phyloP scores from a whole-genome alignment of 2,888 invertebrate genomes.

The Lacanobia oleracea region DNA sequence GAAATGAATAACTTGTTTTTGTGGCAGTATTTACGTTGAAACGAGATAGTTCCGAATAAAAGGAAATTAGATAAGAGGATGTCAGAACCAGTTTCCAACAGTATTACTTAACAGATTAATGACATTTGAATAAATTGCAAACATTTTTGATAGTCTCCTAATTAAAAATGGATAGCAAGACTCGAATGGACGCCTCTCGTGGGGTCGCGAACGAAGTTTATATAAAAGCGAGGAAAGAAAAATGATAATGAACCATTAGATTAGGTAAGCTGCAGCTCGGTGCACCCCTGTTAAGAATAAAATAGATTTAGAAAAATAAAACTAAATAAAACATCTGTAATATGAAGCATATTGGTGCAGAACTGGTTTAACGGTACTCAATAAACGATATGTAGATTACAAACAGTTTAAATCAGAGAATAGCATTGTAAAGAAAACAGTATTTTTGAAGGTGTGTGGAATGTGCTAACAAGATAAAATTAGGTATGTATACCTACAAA shows the following conservation, averaged over 20 bases:
- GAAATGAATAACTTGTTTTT: slow-evolving; percentile 19
- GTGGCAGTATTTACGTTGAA: slow-evolving; percentile 6
- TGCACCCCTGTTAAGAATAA: slow-evolving; percentile 28
- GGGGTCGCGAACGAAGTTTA: slow-evolving; percentile 48
- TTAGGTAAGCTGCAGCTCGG: slow-evolving; percentile 47
- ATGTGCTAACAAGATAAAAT: slow-evolving; percentile 22
- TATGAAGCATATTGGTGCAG: background rate
- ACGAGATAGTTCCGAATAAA: slow-evolving; percentile 4
- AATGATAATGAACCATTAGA: slow-evolving; percentile 49
- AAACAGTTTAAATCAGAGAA: background rate
- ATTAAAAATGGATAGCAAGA: slow-evolving; percentile 29
- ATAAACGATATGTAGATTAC: background rate
- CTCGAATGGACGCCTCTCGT: slow-evolving; percentile 26
- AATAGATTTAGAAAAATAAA: background rate
- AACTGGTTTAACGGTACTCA: background rate
- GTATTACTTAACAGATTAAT: slow-evolving; percentile 36
- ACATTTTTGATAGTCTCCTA: slow-evolving; percentile 38
- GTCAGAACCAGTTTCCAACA: slow-evolving; percentile 32
- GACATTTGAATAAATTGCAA: slow-evolving; percentile 42
- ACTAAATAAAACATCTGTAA: background rate
- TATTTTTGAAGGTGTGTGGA: slow-evolving; percentile 1
- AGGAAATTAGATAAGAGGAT: slow-evolving; percentile 22
- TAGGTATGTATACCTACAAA: slow-evolving; percentile 31
- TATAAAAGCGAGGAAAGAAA: slow-evolving; percentile 55
- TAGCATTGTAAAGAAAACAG: background rate